Percentiles rank a stretch among this genome's conserved stretches.
Evolutionary conservation across 2,797 vertebrate genomes (phyloP).

Genomic region (Podargus strigoides): DNA sequence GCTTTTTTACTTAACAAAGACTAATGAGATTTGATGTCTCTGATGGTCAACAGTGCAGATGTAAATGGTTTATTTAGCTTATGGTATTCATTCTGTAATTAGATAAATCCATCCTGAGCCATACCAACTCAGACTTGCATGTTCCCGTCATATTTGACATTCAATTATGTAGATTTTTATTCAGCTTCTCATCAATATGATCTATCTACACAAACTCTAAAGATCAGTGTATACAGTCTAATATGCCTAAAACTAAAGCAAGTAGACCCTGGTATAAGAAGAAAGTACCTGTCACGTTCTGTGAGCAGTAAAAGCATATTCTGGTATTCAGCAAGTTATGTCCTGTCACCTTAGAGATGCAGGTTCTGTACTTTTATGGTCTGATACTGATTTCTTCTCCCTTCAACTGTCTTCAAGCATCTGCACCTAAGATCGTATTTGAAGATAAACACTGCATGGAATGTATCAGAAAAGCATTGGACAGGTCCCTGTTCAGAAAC

Average conservation of each 20-base stretch:
- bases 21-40: background rate
- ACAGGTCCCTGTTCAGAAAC: background rate
- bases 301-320: background rate
- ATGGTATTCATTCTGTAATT: background rate
- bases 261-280: background rate
- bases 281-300: background rate
- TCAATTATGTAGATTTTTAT: background rate
- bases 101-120: background rate
- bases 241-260: background rate
- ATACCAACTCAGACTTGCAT: background rate
- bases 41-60: background rate
- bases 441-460: background rate
- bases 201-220: background rate
- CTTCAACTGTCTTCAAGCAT: background rate
- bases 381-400: background rate
- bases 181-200: background rate
- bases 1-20: background rate
- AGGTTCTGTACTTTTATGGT: background rate
- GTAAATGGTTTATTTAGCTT: background rate
- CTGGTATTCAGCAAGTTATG: background rate
- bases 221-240: background rate
- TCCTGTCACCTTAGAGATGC: background rate
- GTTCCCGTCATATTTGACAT: background rate
- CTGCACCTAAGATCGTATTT: background rate
- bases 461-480: background rate